Evolutionary conservation across 1,140 invertebrate genomes (phyloP).

Genomic region (Heterodera schachtii): DNA sequence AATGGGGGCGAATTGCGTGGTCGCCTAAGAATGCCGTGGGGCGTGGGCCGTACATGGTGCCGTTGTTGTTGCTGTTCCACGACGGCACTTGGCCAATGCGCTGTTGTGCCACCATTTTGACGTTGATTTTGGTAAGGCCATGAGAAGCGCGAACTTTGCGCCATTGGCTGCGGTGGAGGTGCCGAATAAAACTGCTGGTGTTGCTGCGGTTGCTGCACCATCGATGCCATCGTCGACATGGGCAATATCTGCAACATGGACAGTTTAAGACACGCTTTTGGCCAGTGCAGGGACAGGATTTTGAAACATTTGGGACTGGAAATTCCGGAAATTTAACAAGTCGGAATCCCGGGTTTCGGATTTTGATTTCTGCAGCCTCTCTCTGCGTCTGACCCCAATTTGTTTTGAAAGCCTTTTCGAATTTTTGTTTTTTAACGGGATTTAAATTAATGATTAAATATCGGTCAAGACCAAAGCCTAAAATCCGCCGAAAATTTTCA

Average conservation of each 20-base stretch:
- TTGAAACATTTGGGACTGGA: too few species aligned
- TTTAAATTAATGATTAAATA: too few species aligned
- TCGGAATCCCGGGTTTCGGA: too few species aligned
- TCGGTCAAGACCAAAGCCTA: too few species aligned
- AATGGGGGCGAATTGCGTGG: not conserved
- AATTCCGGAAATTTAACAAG: too few species aligned
- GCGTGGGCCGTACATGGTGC: not conserved
- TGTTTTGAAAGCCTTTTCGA: too few species aligned
- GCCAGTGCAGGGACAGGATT: too few species aligned
- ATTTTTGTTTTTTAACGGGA: too few species aligned
- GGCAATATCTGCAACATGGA: not conserved
- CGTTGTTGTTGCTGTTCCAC: conserved; percentile 8
- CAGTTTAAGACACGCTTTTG: too few species aligned
- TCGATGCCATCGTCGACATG: not conserved
- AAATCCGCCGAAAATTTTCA: too few species aligned
- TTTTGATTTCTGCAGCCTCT: too few species aligned
- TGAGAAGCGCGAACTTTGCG: not conserved
- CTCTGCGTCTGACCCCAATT: too few species aligned
- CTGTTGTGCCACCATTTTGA: not conserved
- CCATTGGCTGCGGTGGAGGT: not conserved
- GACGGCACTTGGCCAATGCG: not conserved
- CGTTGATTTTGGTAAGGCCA: not conserved
- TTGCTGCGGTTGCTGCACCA: not conserved
- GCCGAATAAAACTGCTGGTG: not conserved
- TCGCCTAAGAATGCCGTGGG: conserved; percentile 46